Conservation (phyloP, 2,113 vertebrate species). For the Sigmodon hispidus region DNA sequence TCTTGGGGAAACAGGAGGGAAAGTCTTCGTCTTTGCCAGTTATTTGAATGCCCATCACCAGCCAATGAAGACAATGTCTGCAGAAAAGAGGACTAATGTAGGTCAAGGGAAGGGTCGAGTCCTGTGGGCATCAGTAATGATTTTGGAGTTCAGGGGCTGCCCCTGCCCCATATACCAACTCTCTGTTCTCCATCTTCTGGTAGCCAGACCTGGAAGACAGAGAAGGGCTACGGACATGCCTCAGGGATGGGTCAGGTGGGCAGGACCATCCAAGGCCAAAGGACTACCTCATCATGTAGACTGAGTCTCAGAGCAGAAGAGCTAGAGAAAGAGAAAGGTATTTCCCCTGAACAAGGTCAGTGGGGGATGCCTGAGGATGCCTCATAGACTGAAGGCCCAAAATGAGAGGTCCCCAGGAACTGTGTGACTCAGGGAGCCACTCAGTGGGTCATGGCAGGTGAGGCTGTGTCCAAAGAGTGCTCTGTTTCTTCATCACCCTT, state of each 20-base stretch:
- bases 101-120: background rate
- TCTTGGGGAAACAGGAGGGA: background rate
- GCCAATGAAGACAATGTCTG: background rate
- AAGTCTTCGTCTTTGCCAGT: background rate
- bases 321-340: background rate
- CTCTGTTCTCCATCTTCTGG: background rate
- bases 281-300: background rate
- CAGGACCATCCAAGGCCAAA: background rate
- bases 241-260: no score
- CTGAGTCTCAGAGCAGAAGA: background rate
- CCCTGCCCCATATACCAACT: background rate
- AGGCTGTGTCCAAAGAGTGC: background rate
- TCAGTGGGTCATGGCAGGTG: background rate
- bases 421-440: background rate
- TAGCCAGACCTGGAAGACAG: background rate
- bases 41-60: background rate
- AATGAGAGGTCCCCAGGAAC: background rate
- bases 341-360: background rate
- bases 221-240: background rate
- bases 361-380: background rate
- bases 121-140: background rate
- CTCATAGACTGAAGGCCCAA: background rate
- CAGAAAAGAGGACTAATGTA: background rate
- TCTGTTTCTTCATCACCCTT: background rate
- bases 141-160: background rate